A percentile compares a stretch with the other conserved stretches of the same genome.
These are phyloP conservation scores for Electrophaes corylata DNA, from an alignment of 2,888 invertebrate species.

Conservation along the genomic window DNA sequence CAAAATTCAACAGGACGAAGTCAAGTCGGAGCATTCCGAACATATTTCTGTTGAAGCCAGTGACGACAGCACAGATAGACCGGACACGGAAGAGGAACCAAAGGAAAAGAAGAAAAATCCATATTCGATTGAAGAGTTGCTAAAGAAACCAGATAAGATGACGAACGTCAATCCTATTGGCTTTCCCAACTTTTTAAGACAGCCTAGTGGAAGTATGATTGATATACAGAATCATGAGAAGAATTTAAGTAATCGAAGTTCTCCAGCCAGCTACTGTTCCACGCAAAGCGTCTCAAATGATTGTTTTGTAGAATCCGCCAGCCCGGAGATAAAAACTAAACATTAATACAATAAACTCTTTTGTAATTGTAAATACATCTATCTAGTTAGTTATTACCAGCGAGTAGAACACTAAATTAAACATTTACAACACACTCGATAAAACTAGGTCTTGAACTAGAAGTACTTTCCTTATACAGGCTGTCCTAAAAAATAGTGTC, in stretches of 20 bases:
- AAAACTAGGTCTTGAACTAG: too few relatives aligned
- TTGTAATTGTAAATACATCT: too few relatives aligned
- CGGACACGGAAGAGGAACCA: conserved; percentile 72
- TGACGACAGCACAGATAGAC: conserved; percentile 85
- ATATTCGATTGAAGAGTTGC: conserved; percentile 93
- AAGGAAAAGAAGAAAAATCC: conserved; percentile 89
- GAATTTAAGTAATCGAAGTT: conserved; percentile 70
- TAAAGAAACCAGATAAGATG: conserved; percentile 91
- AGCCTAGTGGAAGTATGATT: conserved; percentile 85
- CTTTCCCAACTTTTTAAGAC: conserved; percentile 78
- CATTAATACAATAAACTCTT: conserved; percentile 54
- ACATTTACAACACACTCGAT: too few relatives aligned
- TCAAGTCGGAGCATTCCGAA: conserved; percentile 73
- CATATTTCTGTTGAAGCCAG: conserved; percentile 83
- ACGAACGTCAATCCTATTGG: conserved; percentile 63
- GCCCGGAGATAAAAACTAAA: conserved; percentile 73
- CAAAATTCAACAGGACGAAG: conserved; percentile 70
- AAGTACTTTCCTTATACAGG: too few relatives aligned
- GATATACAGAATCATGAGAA: conserved; percentile 70
- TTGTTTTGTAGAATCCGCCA: conserved; percentile 66
- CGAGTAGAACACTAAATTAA: too few relatives aligned
- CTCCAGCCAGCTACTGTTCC: conserved; percentile 76
- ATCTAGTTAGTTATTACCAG: too few relatives aligned
- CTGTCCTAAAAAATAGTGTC: too few relatives aligned
- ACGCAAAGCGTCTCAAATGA: conserved; percentile 74